Evolutionary conservation across 2,888 invertebrate species (phyloP), one percentile per base, ranked within the genome.

Genomic region (Panopea generosa): DNA sequence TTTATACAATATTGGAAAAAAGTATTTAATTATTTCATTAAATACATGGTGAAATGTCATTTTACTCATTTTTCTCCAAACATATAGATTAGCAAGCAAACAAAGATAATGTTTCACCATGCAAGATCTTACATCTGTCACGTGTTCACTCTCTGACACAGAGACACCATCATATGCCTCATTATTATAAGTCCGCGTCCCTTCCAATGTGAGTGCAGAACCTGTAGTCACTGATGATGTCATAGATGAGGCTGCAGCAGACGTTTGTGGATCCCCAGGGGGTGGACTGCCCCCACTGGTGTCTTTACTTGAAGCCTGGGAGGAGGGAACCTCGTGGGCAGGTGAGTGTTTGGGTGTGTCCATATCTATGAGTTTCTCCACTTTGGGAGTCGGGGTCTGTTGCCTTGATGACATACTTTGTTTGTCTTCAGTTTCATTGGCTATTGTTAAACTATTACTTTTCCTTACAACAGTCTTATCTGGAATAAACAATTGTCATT

Each of bases 151-250:
- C 40, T 65, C 81, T 26, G 86, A 72, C 47, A 83, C 77, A 14
- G 73, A 77, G 18, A 82, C 84, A 2, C 81, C 84, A 70, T 85
- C 84, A 61, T 80, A 88, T 0, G 87, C 88, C 56, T 76, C 73
- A 62, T 88, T 88, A 38, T 88, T 87, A 69, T 79, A 88, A 20
- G 84, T 86, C 61, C 82, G 74, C 16, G 52, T 20, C 22, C 52
- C 26, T 62, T 69, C 22, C 16, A 75, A 47, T 22, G 78, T 78
- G 26, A 73, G 73, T 49, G 76, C 74, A 2, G 83, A 81, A 14
- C 74, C 76, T 11, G 83, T 77, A 11, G 74, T 78, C 7, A 80
- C 49, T 16, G 83, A 83, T 0, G 75, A 60, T 38, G 77, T 71
- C 43, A 65, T 29, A 3, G 75, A 60, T 14, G 74, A 63, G 14